Base-by-base conservation (phyloP, 2,888 invertebrate species). In the Caenorhabditis uteleia region DNA sequence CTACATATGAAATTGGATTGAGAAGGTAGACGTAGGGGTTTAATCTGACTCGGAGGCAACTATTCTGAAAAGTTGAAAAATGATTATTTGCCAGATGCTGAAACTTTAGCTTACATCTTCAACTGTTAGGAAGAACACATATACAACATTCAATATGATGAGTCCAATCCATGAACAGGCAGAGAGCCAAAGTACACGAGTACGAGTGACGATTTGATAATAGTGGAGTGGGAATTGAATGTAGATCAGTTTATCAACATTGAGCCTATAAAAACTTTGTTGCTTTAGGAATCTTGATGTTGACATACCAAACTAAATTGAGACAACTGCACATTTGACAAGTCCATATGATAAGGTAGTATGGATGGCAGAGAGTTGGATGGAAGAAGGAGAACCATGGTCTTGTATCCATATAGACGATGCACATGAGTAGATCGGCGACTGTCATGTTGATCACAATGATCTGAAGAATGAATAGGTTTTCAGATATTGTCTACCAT, bases 361-460 rank as follows among this genome's bases (percentile, higher is more conserved):
- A 82, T 2, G 78, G 74, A 43, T 73, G 75, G 47, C 82, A 82
- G 14, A 74, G 59, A 16, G 38, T 38, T 5, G 47, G 50, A 14
- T 75, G 62, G 46, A 79, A 77, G 7, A 50, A 33, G 20, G 53
- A 65, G 43, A 81, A 56, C 54, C 73, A 75, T 33, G 81, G 80
- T 12, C 81, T 56, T 6, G 81, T 80, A 33, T 75, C 50, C 77
- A 82, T 77, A 60, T 82, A 81, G 40, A 80, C 70, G 5, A 78
- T 59, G 45, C 82, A 80, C 54, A 80, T 75, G 33, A 80, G 43
- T 16, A 82, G 62, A 61, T 82, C 82, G 4, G 82, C 79, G 14
- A 77, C 62, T n/a, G 82, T 81, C 82, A 82, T 82, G 73, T 82
- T 80, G 31, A 82, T 81, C 6, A 82, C 81, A 49, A 82, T 75